phyloP scores from a whole-genome alignment of 2,113 vertebrate species.

The Solenodon paradoxus region DNA sequence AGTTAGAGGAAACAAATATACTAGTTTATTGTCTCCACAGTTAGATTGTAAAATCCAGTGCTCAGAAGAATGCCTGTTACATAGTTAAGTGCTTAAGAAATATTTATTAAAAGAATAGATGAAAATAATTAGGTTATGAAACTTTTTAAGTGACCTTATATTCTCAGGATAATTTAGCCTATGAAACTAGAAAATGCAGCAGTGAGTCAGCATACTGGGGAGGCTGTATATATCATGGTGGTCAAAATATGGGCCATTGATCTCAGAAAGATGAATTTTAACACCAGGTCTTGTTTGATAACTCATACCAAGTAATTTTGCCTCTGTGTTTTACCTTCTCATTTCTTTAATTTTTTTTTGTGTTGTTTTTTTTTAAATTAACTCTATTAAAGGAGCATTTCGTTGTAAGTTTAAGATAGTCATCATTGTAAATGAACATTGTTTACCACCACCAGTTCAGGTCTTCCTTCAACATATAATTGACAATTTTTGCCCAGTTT shows the following conservation, averaged over 20 bases:
- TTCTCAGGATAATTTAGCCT: background rate
- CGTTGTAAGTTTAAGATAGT: too few species aligned
- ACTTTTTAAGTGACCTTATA: background rate
- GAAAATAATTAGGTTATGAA: background rate
- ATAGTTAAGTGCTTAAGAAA: background rate
- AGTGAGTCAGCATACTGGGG: background rate
- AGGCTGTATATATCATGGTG: background rate
- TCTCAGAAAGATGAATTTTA: background rate
- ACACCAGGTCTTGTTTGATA: background rate
- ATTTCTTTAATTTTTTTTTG: conserved; percentile 4
- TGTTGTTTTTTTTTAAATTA: too few species aligned
- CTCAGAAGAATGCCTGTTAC: background rate
- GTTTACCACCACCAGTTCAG: too few species aligned
- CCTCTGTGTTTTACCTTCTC: background rate
- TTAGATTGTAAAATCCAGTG: background rate
- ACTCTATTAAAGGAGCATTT: too few species aligned
- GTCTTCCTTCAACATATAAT: too few species aligned
- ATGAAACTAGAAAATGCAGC: background rate
- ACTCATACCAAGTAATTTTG: background rate
- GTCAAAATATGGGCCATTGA: background rate
- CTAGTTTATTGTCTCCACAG: background rate
- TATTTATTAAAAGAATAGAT: background rate
- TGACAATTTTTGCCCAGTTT: too few species aligned
- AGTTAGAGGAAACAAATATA: background rate
- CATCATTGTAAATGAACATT: too few species aligned